phyloP scores from a whole-genome alignment of 2,797 vertebrate species.

The Falco cherrug region DNA sequence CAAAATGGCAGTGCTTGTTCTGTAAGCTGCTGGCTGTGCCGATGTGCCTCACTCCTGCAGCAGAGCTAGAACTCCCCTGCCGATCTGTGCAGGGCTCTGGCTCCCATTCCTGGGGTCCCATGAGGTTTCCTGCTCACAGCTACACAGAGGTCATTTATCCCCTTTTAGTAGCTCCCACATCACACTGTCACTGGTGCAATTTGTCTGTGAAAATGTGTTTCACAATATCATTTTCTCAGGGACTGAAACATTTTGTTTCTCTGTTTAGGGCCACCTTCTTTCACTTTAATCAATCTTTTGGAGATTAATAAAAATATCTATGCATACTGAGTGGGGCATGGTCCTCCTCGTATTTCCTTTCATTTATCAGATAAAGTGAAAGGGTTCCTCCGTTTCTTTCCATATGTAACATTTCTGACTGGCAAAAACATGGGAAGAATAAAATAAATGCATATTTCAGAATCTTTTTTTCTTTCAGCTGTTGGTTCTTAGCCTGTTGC shows the following conservation, averaged over 20 bases:
- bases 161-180: not conserved
- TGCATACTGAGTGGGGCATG: not conserved
- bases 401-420: not conserved
- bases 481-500: not conserved
- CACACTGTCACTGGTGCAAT: not conserved
- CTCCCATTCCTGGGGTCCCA: not conserved
- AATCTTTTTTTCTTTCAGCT: not conserved
- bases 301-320: not conserved
- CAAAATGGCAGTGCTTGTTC: not conserved
- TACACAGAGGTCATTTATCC: not conserved
- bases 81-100: accelerated
- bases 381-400: not conserved
- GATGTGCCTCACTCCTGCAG: not conserved
- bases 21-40: accelerated
- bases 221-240: not conserved
- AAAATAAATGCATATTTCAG: not conserved
- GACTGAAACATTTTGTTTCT: not conserved
- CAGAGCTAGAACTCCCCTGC: not conserved
- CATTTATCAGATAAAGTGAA: not conserved
- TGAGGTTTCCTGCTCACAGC: not conserved
- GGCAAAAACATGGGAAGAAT: not conserved
- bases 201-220: not conserved
- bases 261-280: not conserved
- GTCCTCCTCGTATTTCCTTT: not conserved
- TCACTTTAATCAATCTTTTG: not conserved